phyloP scores from a whole-genome alignment of 2,888 invertebrate species.

The Noctua janthina region DNA sequence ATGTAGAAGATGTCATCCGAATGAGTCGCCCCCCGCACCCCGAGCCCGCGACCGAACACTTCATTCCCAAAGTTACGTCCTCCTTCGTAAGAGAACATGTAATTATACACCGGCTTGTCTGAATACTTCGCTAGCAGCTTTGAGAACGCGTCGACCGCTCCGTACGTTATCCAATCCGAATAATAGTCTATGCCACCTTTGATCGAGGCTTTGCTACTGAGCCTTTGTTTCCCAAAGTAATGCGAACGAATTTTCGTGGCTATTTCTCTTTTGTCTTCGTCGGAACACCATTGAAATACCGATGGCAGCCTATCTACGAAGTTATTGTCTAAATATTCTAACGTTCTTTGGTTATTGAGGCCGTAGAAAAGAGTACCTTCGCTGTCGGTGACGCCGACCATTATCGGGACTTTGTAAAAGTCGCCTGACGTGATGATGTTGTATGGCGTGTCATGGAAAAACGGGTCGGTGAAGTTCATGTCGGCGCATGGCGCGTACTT shows the following conservation, averaged over 20 bases:
- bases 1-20: conserved; percentile 86
- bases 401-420: conserved; percentile 83
- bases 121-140: conserved; percentile 76
- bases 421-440: conserved; percentile 78
- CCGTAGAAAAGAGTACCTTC: conserved; percentile 85
- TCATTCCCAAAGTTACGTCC: conserved; percentile 80
- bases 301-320: conserved; percentile 82
- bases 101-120: conserved; percentile 80
- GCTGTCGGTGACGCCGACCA: conserved; percentile 78
- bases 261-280: conserved; percentile 74
- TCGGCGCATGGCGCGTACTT: conserved; percentile 85
- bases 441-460: conserved; percentile 83
- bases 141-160: conserved; percentile 77
- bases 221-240: conserved; percentile 78
- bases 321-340: conserved; percentile 77
- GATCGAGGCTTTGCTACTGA: conserved; percentile 69
- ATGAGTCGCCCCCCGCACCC: conserved; percentile 78
- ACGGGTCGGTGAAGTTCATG: conserved; percentile 77
- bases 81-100: conserved; percentile 83
- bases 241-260: conserved; percentile 76
- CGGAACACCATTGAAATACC: conserved; percentile 81
- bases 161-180: conserved; percentile 83
- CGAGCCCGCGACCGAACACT: conserved; percentile 69
- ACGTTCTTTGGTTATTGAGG: conserved; percentile 73
- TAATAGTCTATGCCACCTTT: conserved; percentile 77